phyloP scores from a whole-genome alignment of 2,113 vertebrate genomes.

The Hemibagrus wyckioides region DNA sequence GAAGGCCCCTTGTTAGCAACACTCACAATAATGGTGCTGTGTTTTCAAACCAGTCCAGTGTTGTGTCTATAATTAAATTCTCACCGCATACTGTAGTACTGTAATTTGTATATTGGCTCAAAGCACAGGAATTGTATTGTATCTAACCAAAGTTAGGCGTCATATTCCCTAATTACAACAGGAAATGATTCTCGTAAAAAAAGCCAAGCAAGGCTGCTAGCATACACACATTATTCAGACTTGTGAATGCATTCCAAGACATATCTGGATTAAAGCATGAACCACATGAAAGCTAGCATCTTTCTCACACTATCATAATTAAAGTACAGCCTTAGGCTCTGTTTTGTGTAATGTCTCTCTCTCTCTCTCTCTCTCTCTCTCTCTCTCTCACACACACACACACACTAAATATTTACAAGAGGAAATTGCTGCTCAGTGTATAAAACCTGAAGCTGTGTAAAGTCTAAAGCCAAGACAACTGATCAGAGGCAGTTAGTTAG shows the following conservation, averaged over 20 bases:
- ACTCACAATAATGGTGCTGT: neutral
- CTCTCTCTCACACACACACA: conserved; percentile 11
- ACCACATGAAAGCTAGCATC: conserved; percentile 62
- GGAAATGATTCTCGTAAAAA: conserved; percentile 39
- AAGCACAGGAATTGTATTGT: conserved; percentile 10
- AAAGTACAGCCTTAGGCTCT: conserved; percentile 48
- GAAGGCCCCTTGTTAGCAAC: neutral
- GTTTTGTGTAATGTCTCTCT: conserved; percentile 29
- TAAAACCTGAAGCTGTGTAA: conserved; percentile 57
- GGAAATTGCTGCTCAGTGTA: conserved; percentile 61
- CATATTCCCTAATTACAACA: conserved; percentile 47
- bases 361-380: conserved; percentile 6
- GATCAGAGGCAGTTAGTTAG: conserved; percentile 46
- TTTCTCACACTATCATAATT: conserved; percentile 58
- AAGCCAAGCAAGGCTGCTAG: conserved; percentile 35
- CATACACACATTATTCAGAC: conserved; percentile 35
- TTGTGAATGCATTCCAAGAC: conserved; percentile 35
- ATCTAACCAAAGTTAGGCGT: conserved; percentile 34
- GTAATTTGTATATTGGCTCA: conserved; percentile 43
- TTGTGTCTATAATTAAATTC: conserved; percentile 9
- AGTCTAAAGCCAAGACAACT: conserved; percentile 61
- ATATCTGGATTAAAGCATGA: conserved; percentile 61
- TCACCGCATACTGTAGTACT: conserved; percentile 1
- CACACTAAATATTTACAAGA: conserved; percentile 65
- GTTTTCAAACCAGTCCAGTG: neutral